phyloP scores from a whole-genome alignment of 2,888 invertebrate species.

The Leptopilina myrica region DNA sequence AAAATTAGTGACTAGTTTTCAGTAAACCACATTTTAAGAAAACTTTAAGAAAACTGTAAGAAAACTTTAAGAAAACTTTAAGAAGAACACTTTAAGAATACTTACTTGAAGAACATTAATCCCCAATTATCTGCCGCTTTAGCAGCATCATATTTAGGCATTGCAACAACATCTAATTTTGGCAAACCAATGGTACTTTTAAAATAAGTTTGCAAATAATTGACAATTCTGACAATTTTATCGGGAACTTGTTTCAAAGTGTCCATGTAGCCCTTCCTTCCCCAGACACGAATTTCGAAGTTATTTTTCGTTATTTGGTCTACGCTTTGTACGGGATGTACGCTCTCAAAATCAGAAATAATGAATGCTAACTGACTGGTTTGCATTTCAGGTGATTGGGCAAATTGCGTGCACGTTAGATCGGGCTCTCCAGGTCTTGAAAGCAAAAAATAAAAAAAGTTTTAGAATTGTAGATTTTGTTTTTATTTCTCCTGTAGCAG shows the following conservation, averaged over 20 bases:
- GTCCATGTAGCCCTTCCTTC: constrained; percentile 81
- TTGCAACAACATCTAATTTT: constrained; percentile 84
- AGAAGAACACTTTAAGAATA: constrained; percentile 41
- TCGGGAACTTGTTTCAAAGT: constrained; percentile 80
- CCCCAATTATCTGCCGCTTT: constrained; percentile 90
- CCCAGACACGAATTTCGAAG: constrained; percentile 81
- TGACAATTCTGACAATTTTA: constrained; percentile 80
- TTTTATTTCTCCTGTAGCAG: too few relatives aligned
- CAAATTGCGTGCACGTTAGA: constrained; percentile 84
- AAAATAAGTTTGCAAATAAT: constrained; percentile 82
- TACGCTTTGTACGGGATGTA: constrained; percentile 69
- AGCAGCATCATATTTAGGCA: constrained; percentile 84
- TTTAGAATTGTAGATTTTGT: too few relatives aligned
- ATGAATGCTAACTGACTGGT: constrained; percentile 86
- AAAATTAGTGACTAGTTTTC: too few relatives aligned
- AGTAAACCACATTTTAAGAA: too few relatives aligned
- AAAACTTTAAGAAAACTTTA: too few relatives aligned
- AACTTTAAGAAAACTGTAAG: too few relatives aligned
- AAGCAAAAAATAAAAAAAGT: constrained; percentile 40
- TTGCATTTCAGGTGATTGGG: constrained; percentile 85
- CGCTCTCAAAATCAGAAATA: constrained; percentile 81
- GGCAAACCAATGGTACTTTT: constrained; percentile 82
- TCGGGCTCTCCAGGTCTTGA: constrained; percentile 79
- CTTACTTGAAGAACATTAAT: constrained; percentile 86
- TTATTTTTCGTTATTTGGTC: constrained; percentile 74